A percentile compares a stretch with the other conserved stretches of the same genome.
These are phyloP conservation scores for Cricetomys ansorgei DNA, from an alignment of 2,113 vertebrate species.

Conservation along the genomic window DNA sequence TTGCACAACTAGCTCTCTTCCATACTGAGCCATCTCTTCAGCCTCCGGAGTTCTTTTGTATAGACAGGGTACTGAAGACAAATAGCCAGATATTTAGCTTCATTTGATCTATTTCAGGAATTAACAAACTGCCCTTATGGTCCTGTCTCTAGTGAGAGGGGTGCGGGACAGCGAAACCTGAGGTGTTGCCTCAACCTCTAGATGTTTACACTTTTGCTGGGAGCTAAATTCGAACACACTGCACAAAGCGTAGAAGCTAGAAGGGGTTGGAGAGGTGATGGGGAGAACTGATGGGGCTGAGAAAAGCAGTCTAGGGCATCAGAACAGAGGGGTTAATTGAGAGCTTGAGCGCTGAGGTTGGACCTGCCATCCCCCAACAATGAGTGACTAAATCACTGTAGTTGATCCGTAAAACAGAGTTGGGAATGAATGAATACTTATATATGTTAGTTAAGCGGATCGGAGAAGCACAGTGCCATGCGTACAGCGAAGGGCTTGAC, in stretches of 20 bases:
- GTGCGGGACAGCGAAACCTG: neutral
- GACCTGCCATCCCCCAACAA: neutral
- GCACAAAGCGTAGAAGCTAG: neutral
- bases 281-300: neutral
- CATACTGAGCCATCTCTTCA: neutral
- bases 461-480: neutral
- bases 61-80: neutral
- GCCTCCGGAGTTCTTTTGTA: neutral
- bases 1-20: neutral
- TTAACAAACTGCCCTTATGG: neutral
- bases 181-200: neutral
- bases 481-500: neutral
- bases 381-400: conserved; percentile 33
- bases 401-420: neutral
- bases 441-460: conserved; percentile 3
- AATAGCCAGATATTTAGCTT: neutral
- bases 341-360: neutral
- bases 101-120: neutral
- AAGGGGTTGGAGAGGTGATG: neutral
- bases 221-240: neutral
- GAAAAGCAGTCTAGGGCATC: neutral
- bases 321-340: neutral
- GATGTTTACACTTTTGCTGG: neutral
- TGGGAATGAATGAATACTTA: conserved; percentile 22
- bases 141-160: neutral